Evolutionary conservation across 2,888 invertebrate genomes (phyloP).

Genomic region (Tyria jacobaeae): DNA sequence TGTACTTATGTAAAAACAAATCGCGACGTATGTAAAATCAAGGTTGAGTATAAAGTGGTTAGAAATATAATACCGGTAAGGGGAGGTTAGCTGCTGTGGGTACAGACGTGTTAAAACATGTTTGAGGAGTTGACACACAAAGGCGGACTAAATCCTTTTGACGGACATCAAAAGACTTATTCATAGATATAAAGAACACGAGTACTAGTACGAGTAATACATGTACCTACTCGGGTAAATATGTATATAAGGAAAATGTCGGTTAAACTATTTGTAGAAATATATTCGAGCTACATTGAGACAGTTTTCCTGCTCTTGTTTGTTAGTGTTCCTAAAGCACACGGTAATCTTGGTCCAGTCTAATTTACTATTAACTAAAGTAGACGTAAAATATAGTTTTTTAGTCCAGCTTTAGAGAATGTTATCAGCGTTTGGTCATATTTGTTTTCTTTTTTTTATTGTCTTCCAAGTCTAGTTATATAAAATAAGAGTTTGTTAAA

Average conservation of each 20-base stretch:
- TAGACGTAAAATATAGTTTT: not conserved
- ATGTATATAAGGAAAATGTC: constrained; percentile 17
- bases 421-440: no score
- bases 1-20: no score
- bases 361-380: constrained; percentile 15
- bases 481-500: no score
- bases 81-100: no score
- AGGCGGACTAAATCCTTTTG: not conserved
- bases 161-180: constrained; percentile 3
- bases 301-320: constrained; percentile 18
- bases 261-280: constrained; percentile 14
- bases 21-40: no score
- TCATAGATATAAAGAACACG: constrained; percentile 6
- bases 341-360: constrained; percentile 24
- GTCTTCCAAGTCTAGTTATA: not conserved
- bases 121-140: not conserved
- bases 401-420: not conserved
- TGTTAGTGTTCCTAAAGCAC: constrained; percentile 13
- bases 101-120: no score
- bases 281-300: constrained; percentile 15
- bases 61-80: no score
- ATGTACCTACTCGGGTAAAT: no score
- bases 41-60: no score
- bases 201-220: no score
- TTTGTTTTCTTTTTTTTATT: not conserved